Evolutionary conservation across 2,113 vertebrate genomes (phyloP), one percentile per base, ranked within the genome.

Genomic region (Rafetus swinhoei): DNA sequence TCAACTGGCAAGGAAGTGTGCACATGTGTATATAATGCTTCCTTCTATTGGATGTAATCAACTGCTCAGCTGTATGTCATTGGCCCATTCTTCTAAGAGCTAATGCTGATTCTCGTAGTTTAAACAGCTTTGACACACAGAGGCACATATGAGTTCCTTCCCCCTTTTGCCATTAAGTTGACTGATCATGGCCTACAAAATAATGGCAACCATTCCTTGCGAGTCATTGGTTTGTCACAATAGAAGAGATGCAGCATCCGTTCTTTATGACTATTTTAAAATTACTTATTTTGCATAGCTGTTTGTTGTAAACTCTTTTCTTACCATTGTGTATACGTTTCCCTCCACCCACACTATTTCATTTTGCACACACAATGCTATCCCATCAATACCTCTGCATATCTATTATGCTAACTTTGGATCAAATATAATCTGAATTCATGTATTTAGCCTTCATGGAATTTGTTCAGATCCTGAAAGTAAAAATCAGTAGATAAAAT

Each of bases 301-400:
- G 60, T 56, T 19, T 53, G 76, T 27, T 3, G 79, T 0, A 52
- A 76, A 79, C 0, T 1, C 32, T 13, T 0, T 21, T 35, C 84
- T 7, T 82, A 72, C 5, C 39, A 4, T 4, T n/a, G 2, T 15
- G 35, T 77, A 72, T 0, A 0, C 45, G 79, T 86, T 89, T 21
- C 1, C 19, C 83, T 29, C n/a, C 74, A 10, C 39, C 2, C 2
- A 1, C 15, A 2, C 5, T 0, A 0, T 18, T 22, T 19, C 55
- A 1, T 4, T 1, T 55, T 0, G 21, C 50, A 22, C 62, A 1
- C 39, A 0, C 1, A 9, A 77, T 50, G 24, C 27, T 9, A 0
- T 7, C 13, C 81, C 62, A 39, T 80, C 81, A 76, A 85, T 8
- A 5, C 65, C 84, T 0, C 14, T 6, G n/a, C 10, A 83, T 72